phyloP scores from a whole-genome alignment of 1,140 invertebrate genomes.

The Popillia japonica region DNA sequence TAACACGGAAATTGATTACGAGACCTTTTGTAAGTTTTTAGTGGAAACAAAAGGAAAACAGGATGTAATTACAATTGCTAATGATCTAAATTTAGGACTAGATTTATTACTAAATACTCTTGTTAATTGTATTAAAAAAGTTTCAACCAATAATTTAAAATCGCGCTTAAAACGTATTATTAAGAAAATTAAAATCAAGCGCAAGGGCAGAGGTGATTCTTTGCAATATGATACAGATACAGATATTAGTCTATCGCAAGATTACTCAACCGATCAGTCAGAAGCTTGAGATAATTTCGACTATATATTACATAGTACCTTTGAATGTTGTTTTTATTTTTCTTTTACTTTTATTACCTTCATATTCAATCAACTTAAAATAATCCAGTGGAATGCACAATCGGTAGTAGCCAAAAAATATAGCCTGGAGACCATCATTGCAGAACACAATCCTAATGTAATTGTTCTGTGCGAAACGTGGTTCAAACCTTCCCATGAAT shows the following conservation, averaged over 20 bases:
- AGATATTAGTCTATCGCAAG: not conserved
- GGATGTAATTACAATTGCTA: not conserved
- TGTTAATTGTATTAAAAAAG: not conserved
- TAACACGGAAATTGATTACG: constrained; percentile 10
- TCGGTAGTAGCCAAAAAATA: too few relatives aligned
- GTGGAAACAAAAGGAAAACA: constrained; percentile 15
- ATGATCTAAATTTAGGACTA: not conserved
- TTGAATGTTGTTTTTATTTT: not conserved
- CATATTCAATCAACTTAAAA: too few relatives aligned
- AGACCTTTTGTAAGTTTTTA: not conserved
- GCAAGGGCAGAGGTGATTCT: not conserved
- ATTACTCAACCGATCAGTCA: not conserved
- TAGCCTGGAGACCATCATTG: too few relatives aligned
- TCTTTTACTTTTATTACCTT: too few relatives aligned
- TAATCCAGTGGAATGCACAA: too few relatives aligned
- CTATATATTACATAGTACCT: too few relatives aligned
- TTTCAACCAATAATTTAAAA: not conserved
- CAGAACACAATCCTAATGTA: too few relatives aligned
- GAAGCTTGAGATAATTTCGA: too few relatives aligned
- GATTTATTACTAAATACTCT: not conserved
- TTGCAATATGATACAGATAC: not conserved
- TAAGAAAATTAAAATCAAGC: not conserved
- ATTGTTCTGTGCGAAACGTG: too few relatives aligned
- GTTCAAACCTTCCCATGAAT: not conserved
- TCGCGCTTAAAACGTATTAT: not conserved